Evolutionary conservation across 2,888 invertebrate genomes (phyloP), one percentile per base, ranked within the genome.

Genomic region (Tethea ocularis): DNA sequence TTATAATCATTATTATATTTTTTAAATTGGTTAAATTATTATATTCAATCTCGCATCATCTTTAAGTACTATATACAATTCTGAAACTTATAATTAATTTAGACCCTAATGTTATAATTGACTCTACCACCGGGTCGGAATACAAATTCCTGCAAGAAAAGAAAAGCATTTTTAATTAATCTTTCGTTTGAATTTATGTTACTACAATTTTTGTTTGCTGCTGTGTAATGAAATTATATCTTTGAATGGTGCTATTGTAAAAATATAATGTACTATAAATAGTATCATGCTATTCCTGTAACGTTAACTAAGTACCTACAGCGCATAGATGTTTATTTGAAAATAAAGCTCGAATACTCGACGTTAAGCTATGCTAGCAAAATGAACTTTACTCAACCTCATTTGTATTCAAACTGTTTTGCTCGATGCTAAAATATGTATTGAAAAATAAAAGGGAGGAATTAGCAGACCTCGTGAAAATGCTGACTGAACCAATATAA

Each of bases 361-460:
- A 54, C 20, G 54, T 54, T 54, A 24, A 54, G 54, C 54, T 33
- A 36, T 33, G 29, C 8, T 41, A 62, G 54, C 54, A 52, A 52
- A 60, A 63, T 61, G 69, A 67, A 67, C 58, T 62, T 65, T 54
- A 56, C 58, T 56, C 56, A 53, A 56, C 55, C 67, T 72, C 67
- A 69, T 70, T 67, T 70, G 68, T 64, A 67, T 72, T 65, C 62
- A 57, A 60, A 68, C 58, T 62, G 63, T 61, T 63, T 63, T 62
- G 53, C 60, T 59, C 62, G 59, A 62, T 72, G 62, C 57, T 61
- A 63, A 67, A 72, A 70, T 62, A 68, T 63, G 62, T 63, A 69
- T 70, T 72, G 64, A 61, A 72, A 72, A 67, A 61, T 67, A 62
- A 72, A 72, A 23, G 59, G 63, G 41, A 24, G 33, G 61, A 72